Evolutionary conservation across 2,797 vertebrate species (phyloP), one percentile per base, ranked within the genome.

Genomic region (Dermochelys coriacea): DNA sequence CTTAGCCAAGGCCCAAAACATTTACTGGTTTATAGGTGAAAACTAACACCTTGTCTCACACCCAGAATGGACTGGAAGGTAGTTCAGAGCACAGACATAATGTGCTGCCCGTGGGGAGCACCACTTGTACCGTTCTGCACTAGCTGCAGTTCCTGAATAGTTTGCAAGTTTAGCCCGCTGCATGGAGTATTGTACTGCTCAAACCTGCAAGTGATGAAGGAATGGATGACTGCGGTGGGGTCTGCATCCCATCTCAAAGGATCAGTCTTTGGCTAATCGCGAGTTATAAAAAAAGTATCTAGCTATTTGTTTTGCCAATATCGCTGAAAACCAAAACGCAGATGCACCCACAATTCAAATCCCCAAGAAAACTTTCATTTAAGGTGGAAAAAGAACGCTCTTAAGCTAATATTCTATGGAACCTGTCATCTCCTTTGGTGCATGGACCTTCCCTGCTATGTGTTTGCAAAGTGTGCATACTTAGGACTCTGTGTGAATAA

Each of bases 361-460:
- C 84, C 81, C 49, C 45, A 71, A 4, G n/a, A 77, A 57, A 85
- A 90, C 29, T 12, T 7, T 55, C 8, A 19, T 81, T 87, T 87
- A 23, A 41, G 27, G 49, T 27, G 51, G 7, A 25, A 86, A 55
- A 87, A 41, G 5, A 84, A 5, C 18, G 14, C 54, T 95, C 50
- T 55, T 78, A 74, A 71, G 47, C 0, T 3, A 3, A 49, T 31
- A 3, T 2, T 23, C 15, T 31, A 0, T 8, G 14, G 47, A 41
- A 41, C 23, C 23, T 19, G 64, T 37, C 59, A 29, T 85, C 12
- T 16, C n/a, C n/a, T 74, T 61, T 9, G 41, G 31, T 51, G 34
- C 0, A 8, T 29, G 5, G 10, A 10, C 25, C 50, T 87, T 91
- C 80, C 12, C 9, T 19, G 1, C 1, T 16, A n/a, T 6, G 1